Percentiles rank a stretch among this genome's conserved stretches.
Conservation (phyloP, 2,888 invertebrate genomes). For the Pollenia angustigena region DNA sequence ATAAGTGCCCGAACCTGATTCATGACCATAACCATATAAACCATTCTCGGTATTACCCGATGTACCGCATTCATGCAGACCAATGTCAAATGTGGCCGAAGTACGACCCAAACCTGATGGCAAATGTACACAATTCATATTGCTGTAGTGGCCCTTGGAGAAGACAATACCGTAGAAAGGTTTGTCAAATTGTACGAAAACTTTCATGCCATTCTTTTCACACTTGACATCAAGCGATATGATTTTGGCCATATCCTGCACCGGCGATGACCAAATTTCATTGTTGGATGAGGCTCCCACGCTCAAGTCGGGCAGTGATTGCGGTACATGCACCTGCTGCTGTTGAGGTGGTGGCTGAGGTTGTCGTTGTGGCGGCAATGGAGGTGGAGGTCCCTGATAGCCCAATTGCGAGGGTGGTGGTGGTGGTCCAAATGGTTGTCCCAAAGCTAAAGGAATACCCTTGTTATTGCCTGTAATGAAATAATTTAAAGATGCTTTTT, state of each 20-base stretch:
- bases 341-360: slow-evolving; percentile 75
- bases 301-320: slow-evolving; percentile 81
- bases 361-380: slow-evolving; percentile 78
- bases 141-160: slow-evolving; percentile 97
- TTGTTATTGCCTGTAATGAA: slow-evolving; percentile 81
- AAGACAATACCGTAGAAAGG: slow-evolving; percentile 98
- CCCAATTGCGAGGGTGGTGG: slow-evolving; percentile 85
- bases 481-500: slow-evolving; percentile 66
- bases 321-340: slow-evolving; percentile 77
- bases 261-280: slow-evolving; percentile 94
- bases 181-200: slow-evolving; percentile 96
- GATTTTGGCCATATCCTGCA: slow-evolving; percentile 96
- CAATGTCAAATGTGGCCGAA: slow-evolving; percentile 95
- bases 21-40: slow-evolving; percentile 93
- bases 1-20: slow-evolving; percentile 95
- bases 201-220: slow-evolving; percentile 97
- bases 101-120: slow-evolving; percentile 94
- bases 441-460: slow-evolving; percentile 84
- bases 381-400: slow-evolving; percentile 90
- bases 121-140: slow-evolving; percentile 95
- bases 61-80: slow-evolving; percentile 95
- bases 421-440: slow-evolving; percentile 86
- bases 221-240: slow-evolving; percentile 96
- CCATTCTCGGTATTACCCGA: slow-evolving; percentile 96
- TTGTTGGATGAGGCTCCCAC: slow-evolving; percentile 85